phyloP scores from a whole-genome alignment of 1,140 invertebrate species.

The Brachionus calyciflorus region DNA sequence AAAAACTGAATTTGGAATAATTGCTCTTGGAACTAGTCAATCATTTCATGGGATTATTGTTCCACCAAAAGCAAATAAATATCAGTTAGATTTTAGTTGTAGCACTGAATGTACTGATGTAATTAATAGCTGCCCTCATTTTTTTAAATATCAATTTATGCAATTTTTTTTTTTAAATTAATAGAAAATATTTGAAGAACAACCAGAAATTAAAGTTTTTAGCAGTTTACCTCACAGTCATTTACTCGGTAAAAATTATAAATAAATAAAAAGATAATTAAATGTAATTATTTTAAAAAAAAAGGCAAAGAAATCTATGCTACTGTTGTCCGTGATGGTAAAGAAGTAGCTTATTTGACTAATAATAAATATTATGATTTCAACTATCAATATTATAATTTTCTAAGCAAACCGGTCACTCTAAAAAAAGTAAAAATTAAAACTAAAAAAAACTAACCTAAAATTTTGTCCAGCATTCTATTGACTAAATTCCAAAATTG shows the following conservation, averaged over 20 bases:
- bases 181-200: conserved; percentile 34
- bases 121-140: no score
- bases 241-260: background rate
- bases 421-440: conserved; percentile 13
- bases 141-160: no score
- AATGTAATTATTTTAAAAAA: background rate
- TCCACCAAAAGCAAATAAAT: conserved; percentile 16
- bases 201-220: conserved; percentile 35
- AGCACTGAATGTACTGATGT: background rate
- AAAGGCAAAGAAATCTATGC: background rate
- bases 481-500: no score
- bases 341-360: conserved; percentile 3
- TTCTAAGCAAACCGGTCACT: conserved; percentile 10
- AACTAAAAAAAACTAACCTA: no score
- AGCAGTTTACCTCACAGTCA: conserved; percentile 28
- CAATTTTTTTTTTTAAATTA: background rate
- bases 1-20: conserved; percentile 21
- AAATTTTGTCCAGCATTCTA: no score
- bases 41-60: background rate
- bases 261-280: no score
- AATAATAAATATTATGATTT: conserved; percentile 37
- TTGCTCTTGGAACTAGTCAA: background rate
- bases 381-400: conserved; percentile 41
- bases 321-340: conserved; percentile 22
- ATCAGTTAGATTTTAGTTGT: background rate